These are phyloP conservation scores for Neotoma lepida DNA, from an alignment of 2,113 vertebrate genomes.

Conservation along the genomic window DNA sequence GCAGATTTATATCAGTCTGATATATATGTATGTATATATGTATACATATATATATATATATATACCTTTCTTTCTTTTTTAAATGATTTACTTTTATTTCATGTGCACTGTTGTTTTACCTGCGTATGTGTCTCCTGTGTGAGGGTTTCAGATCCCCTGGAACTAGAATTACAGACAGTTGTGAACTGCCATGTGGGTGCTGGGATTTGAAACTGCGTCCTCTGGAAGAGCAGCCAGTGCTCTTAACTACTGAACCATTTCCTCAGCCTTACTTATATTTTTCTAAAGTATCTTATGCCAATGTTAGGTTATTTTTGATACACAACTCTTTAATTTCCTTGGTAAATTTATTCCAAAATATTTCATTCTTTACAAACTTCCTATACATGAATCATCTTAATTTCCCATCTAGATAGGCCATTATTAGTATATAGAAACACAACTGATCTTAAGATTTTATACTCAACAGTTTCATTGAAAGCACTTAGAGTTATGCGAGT, in stretches of 20 bases:
- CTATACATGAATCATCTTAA: not conserved
- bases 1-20: not conserved
- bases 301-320: not conserved
- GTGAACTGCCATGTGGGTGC: not conserved
- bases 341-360: not conserved
- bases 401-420: not conserved
- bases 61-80: not conserved
- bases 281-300: not conserved
- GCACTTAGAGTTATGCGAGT: not conserved
- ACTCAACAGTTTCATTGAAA: not conserved
- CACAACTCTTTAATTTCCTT: not conserved
- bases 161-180: not conserved
- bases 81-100: not conserved
- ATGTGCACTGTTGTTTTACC: not conserved
- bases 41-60: not conserved
- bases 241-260: not conserved
- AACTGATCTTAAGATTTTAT: not conserved
- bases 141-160: not conserved
- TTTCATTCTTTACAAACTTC: not conserved
- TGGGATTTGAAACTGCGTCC: not conserved
- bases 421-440: not conserved
- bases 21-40: fast-evolving
- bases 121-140: not conserved
- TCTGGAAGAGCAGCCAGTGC: not conserved
- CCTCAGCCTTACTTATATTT: not conserved